These are phyloP conservation scores for Dynastes tityus DNA, from an alignment of 2,888 invertebrate species.

Conservation along the genomic window DNA sequence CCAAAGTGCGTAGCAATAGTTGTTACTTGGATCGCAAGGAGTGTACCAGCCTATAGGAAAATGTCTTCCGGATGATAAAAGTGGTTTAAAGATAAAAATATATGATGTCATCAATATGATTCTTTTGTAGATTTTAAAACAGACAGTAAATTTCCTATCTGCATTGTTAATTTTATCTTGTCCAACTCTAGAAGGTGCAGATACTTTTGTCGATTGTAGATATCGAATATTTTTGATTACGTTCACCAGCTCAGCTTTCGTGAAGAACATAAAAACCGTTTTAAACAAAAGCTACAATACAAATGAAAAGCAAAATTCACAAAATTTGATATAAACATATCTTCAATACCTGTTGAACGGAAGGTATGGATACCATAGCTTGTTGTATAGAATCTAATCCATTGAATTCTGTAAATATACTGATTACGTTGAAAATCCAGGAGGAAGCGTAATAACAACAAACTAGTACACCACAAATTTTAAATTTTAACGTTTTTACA, in stretches of 20 bases:
- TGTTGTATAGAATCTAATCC: conserved; percentile 40
- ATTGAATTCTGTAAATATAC: conserved; percentile 12
- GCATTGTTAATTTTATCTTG: conserved; percentile 7
- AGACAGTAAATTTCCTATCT: conserved; percentile 6
- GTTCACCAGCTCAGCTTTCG: conserved; percentile 16
- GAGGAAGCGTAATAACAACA: conserved; percentile 23
- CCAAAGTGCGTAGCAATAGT: conserved; percentile 32
- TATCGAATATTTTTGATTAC: conserved; percentile 7
- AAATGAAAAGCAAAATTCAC: neutral
- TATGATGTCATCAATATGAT: conserved; percentile 31
- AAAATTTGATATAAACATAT: neutral
- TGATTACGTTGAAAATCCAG: conserved; percentile 19
- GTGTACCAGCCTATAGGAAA: conserved; percentile 34
- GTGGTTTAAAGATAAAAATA: conserved; percentile 33
- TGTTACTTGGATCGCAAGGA: conserved; percentile 33
- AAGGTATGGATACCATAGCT: conserved; percentile 38
- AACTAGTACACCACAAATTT: conserved; percentile 6
- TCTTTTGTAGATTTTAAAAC: conserved; percentile 33
- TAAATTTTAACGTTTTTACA: conserved; percentile 7
- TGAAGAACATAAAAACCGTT: conserved; percentile 26
- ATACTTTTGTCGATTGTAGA: conserved; percentile 7
- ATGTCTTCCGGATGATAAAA: conserved; percentile 12
- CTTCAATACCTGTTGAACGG: conserved; percentile 30
- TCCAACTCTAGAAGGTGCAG: neutral
- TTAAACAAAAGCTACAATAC: conserved; percentile 33